Evolutionary conservation across 92 coral and sea anemone species (phyloP).

Genomic region (Umimayanthus kanabou): DNA sequence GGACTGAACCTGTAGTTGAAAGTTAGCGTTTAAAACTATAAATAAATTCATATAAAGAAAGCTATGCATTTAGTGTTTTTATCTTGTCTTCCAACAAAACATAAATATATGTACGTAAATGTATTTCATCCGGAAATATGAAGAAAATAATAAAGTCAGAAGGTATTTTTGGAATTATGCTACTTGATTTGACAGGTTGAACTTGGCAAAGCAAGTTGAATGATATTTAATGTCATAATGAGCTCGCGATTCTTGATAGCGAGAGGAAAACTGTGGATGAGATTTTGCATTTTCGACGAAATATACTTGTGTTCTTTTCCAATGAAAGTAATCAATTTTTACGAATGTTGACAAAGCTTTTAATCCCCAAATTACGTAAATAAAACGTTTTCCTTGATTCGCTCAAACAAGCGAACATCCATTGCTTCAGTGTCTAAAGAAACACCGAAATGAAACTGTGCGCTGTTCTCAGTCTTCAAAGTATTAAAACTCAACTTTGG

Average conservation of each 20-base stretch:
- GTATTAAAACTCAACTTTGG: not conserved
- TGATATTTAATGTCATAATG: not conserved
- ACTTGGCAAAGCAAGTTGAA: conserved; percentile 3
- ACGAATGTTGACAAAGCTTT: not conserved
- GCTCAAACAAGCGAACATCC: not conserved
- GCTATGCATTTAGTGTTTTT: not conserved
- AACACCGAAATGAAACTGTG: not conserved
- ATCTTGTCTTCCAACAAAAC: not conserved
- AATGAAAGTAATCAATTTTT: not conserved
- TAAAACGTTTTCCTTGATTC: not conserved
- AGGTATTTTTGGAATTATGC: not conserved
- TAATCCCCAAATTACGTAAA: not conserved
- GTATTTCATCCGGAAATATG: not conserved
- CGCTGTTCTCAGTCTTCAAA: not conserved
- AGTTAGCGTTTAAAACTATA: not conserved
- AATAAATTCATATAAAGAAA: not conserved
- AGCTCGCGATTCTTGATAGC: not conserved
- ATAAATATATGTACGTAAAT: not conserved
- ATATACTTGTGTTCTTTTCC: not conserved
- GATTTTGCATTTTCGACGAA: not conserved
- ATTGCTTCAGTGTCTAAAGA: not conserved
- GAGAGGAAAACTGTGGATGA: not conserved
- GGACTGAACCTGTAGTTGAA: not conserved
- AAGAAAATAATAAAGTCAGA: not conserved
- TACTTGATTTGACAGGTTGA: not conserved